Base-by-base conservation (phyloP, 2,888 invertebrate genomes). In the Thumatha senex region DNA sequence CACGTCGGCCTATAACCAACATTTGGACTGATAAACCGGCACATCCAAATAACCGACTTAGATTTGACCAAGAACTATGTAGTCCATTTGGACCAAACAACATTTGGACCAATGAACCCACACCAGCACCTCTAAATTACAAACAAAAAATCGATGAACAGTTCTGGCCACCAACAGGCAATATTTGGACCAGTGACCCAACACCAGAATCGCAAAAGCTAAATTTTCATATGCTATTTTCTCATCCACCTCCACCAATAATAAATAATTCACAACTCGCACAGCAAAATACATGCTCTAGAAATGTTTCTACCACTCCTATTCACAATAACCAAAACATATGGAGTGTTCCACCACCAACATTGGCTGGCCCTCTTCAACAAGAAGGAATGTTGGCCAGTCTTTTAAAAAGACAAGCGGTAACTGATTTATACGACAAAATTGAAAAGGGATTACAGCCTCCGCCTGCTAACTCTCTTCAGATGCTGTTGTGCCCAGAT, bases 401-500 rank as follows among this genome's bases (percentile, higher is more conserved):
- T 33, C 39, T 38, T n/a, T 30, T 15, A n/a, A 38, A 45, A 18
- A 29, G 9, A 11, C 36, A 38, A 9, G 9, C 11, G n/a, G 35
- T 14, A 36, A 45, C 35, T 14, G 5, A 14, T 35, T 8, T 11
- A 10, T 13, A 29, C 5, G 33, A 43, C 5, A 14, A 30, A 9
- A 7, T 3, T 8, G 14, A 11, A 11, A 11, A 10, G 1, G 11
- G 14, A 11, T 24, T 24, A 9, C 36, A 29, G 7, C 10, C 11
- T 9, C n/a, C 40, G n/a, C 34, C 34, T n/a, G 29, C 24, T 8
- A 40, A 35, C 18, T 14, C 29, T 29, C 47, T 47, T 8, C 40
- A 47, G n/a, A 29, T 34, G 34, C 35, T 35, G 5, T 47, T 40
- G 33, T 40, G 34, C 13, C 40, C 40, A 35, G 24, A 34, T 7